phyloP scores from a whole-genome alignment of 2,113 vertebrate species.

The Eleginops maclovinus region DNA sequence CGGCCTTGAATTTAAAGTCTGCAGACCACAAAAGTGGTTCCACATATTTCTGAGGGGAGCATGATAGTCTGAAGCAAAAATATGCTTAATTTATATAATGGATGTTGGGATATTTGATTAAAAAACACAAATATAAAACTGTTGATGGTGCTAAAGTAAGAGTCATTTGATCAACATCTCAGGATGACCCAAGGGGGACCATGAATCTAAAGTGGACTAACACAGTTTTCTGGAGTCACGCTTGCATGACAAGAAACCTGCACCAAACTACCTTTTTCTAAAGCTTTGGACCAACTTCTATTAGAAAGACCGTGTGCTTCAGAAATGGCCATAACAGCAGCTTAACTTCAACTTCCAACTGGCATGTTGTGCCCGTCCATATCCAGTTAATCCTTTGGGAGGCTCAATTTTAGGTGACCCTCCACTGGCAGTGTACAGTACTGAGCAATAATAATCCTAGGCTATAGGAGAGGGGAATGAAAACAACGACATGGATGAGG shows the following conservation, averaged over 20 bases:
- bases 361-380: conserved; percentile 31
- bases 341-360: conserved; percentile 24
- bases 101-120: background rate
- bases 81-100: background rate
- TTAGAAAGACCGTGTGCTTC: background rate
- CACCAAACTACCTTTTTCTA: background rate
- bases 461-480: conserved; percentile 55
- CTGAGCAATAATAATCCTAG: conserved; percentile 70
- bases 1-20: background rate
- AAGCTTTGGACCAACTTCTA: background rate
- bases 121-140: background rate
- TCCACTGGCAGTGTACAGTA: conserved; percentile 46
- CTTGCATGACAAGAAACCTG: background rate
- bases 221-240: background rate
- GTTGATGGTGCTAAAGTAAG: too few species aligned
- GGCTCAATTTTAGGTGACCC: conserved; percentile 63
- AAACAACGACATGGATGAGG: conserved; percentile 54
- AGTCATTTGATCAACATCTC: background rate
- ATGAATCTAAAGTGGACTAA: background rate
- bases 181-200: background rate
- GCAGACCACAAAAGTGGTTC: background rate
- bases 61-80: background rate
- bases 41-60: background rate
- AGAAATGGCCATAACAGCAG: background rate
- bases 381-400: conserved; percentile 56